Conservation (phyloP, 2,113 vertebrate species). For the Hyperoodon ampullatus region DNA sequence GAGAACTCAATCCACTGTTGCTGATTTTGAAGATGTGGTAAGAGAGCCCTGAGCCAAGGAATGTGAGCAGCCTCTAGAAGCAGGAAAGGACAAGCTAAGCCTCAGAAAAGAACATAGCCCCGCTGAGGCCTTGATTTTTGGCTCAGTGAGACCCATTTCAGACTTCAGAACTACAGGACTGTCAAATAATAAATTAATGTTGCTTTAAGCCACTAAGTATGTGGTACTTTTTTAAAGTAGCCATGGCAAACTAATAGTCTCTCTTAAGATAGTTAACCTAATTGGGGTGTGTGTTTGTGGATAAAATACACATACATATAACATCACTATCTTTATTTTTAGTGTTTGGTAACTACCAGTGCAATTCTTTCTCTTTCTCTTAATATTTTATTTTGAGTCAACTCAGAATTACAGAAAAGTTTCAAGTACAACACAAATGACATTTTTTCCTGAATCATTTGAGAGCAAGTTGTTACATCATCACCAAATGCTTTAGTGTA, state of each 20-base stretch:
- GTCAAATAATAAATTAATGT: not conserved
- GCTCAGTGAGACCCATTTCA: not conserved
- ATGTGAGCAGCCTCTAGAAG: not conserved
- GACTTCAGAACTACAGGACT: not conserved
- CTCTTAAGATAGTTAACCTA: not conserved
- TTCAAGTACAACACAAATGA: not conserved
- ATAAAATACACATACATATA: not conserved
- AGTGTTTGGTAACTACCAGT: not conserved
- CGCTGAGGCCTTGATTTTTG: not conserved
- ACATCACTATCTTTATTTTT: not conserved
- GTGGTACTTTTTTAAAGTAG: not conserved
- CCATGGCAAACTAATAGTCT: not conserved
- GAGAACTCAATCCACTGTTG: not conserved
- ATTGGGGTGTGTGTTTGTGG: not conserved
- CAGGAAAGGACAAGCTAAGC: not conserved
- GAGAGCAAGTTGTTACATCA: not conserved
- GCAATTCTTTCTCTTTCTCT: not conserved
- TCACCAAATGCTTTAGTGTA: not conserved
- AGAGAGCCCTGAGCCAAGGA: not conserved
- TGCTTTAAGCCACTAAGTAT: not conserved
- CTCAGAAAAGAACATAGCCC: not conserved
- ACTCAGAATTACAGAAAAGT: slow-evolving; percentile 15
- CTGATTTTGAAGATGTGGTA: not conserved
- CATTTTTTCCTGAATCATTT: slow-evolving; percentile 10
- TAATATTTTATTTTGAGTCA: slow-evolving; percentile 24